Conservation (phyloP, 2,113 vertebrate genomes). For the Artemisiospiza belli region DNA sequence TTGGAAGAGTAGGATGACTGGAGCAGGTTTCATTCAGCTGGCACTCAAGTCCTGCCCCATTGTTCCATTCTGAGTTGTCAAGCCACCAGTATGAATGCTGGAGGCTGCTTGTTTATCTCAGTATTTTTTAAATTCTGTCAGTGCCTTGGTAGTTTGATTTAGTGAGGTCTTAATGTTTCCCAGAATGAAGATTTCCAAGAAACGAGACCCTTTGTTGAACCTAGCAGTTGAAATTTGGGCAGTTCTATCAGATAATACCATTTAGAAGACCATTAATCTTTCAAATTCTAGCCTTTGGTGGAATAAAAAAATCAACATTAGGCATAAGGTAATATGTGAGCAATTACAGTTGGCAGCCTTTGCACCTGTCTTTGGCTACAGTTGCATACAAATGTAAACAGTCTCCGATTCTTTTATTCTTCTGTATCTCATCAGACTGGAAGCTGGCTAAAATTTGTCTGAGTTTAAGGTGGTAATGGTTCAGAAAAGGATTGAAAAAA, state of each 20-base stretch:
- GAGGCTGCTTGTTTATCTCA: neutral
- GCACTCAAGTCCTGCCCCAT: neutral
- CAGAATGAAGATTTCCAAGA: neutral
- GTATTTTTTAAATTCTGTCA: neutral
- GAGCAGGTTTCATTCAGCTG: neutral
- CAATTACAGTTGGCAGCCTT: neutral
- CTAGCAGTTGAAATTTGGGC: neutral
- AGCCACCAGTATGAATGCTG: neutral
- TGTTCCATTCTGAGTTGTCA: neutral
- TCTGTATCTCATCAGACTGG: neutral
- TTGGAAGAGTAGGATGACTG: neutral
- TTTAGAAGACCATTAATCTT: neutral
- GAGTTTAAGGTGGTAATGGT: neutral
- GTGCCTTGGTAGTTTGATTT: neutral
- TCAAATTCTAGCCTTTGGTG: neutral
- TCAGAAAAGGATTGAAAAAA: neutral
- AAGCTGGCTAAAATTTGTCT: neutral
- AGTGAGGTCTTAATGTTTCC: neutral
- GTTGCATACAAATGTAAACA: neutral
- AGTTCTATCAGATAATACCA: neutral
- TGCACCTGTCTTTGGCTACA: neutral
- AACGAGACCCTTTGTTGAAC: neutral
- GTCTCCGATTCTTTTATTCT: neutral
- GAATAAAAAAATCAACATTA: neutral
- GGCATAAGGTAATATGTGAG: neutral